Percentiles rank a stretch among this genome's conserved stretches.
Conservation (phyloP, 1,140 invertebrate species). For the Nixonia krombeini region DNA sequence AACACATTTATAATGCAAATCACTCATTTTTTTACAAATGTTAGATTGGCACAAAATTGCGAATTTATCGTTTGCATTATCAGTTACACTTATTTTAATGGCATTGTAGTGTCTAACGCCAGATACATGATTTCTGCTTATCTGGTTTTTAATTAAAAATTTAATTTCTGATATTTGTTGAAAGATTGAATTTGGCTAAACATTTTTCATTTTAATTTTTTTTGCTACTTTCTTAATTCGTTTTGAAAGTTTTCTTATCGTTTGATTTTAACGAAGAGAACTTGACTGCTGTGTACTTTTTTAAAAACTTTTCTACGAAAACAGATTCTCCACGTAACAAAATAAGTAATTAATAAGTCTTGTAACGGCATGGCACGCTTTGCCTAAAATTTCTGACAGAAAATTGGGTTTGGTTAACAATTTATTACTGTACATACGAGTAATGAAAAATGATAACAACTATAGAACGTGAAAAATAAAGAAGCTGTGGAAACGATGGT, state of each 20-base stretch:
- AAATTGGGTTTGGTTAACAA: conserved; percentile 56
- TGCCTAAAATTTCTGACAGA: conserved; percentile 45
- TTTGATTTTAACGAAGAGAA: conserved; percentile 6
- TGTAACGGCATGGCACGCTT: conserved; percentile 43
- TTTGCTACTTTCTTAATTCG: not conserved
- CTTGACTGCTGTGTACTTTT: conserved; percentile 26
- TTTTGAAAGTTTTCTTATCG: not conserved
- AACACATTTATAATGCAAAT: not conserved
- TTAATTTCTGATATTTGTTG: too few relatives aligned
- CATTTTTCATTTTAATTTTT: too few relatives aligned
- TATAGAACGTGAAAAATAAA: conserved; percentile 65
- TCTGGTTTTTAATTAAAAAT: not conserved
- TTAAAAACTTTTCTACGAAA: conserved; percentile 43
- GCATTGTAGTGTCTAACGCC: conserved; percentile 1
- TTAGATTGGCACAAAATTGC: too few relatives aligned
- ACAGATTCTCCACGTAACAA: conserved; percentile 19
- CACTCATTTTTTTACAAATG: not conserved
- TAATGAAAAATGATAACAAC: conserved; percentile 58
- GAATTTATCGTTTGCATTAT: not conserved
- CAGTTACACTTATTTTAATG: not conserved
- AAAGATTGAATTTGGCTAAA: not conserved
- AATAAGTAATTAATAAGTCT: conserved; percentile 17
- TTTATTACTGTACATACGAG: conserved; percentile 64
- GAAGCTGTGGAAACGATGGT: conserved; percentile 59
- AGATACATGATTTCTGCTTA: conserved; percentile 1